These are phyloP conservation scores for Eudemis profundana DNA, from an alignment of 2,888 invertebrate species.

Conservation along the genomic window DNA sequence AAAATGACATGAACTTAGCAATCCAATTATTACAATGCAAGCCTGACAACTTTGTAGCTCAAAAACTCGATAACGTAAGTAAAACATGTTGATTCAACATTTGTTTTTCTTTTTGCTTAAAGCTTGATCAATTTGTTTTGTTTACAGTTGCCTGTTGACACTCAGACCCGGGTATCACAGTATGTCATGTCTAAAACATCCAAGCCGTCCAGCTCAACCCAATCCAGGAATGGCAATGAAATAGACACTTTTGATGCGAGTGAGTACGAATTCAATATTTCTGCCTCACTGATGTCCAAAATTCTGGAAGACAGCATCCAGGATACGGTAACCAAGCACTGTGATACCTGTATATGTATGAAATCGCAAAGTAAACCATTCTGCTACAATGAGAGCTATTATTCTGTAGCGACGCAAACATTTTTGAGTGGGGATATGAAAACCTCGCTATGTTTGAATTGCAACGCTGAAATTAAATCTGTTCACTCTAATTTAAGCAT, in stretches of 20 bases:
- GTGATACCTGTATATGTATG: slow-evolving; percentile 92
- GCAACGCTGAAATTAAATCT: slow-evolving; percentile 85
- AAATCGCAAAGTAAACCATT: slow-evolving; percentile 82
- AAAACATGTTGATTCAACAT: slow-evolving; percentile 46
- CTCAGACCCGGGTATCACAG: slow-evolving; percentile 94
- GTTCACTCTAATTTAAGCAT: slow-evolving; percentile 73
- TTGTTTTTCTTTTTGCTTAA: slow-evolving; percentile 21
- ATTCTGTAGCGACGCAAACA: slow-evolving; percentile 88
- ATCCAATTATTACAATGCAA: slow-evolving; percentile 97
- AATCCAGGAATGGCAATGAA: slow-evolving; percentile 71
- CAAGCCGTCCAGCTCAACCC: slow-evolving; percentile 74
- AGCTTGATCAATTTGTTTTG: slow-evolving; percentile 46
- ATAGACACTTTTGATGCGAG: slow-evolving; percentile 84
- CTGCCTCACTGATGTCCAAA: slow-evolving; percentile 96
- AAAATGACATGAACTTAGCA: slow-evolving; percentile 96
- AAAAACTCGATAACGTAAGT: slow-evolving; percentile 95
- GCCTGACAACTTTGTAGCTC: slow-evolving; percentile 96
- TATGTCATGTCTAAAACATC: slow-evolving; percentile 88
- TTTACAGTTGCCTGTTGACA: slow-evolving; percentile 93
- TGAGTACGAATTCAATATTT: slow-evolving; percentile 89
- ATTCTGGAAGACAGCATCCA: slow-evolving; percentile 94
- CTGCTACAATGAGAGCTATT: slow-evolving; percentile 83
- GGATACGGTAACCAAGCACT: slow-evolving; percentile 92
- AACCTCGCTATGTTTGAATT: slow-evolving; percentile 85
- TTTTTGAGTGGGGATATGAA: slow-evolving; percentile 76